Percentiles rank a stretch among this genome's conserved stretches.
These are phyloP conservation scores for Argyresthia goedartella DNA, from an alignment of 2,888 invertebrate genomes.

Conservation along the genomic window DNA sequence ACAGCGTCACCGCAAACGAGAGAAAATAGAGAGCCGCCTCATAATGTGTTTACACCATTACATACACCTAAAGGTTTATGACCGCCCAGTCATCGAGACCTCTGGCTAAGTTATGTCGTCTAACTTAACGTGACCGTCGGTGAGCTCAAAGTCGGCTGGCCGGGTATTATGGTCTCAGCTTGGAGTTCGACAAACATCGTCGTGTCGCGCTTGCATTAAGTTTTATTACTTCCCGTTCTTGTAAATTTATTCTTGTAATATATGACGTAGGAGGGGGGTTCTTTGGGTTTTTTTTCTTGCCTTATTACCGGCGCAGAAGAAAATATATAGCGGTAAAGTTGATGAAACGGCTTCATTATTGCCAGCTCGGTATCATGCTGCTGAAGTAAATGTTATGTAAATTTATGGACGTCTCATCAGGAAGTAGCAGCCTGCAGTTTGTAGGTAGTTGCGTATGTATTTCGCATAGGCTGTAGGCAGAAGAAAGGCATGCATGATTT, in stretches of 20 bases:
- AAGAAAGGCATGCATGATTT: too few species aligned
- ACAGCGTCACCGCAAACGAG: not conserved
- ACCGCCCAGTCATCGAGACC: slow-evolving; percentile 1
- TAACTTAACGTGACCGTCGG: not conserved
- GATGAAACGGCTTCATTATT: not conserved
- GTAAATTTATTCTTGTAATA: slow-evolving; percentile 55
- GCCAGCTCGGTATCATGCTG: too few species aligned
- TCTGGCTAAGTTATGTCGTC: not conserved
- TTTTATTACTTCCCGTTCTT: slow-evolving; percentile 60
- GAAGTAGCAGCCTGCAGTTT: too few species aligned
- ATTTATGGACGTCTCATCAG: too few species aligned
- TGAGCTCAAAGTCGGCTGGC: slow-evolving; percentile 29
- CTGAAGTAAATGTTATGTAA: too few species aligned
- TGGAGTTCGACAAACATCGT: slow-evolving; percentile 56
- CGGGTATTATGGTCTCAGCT: slow-evolving; percentile 30
- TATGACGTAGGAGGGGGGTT: slow-evolving; percentile 24
- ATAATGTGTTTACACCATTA: slow-evolving; percentile 62
- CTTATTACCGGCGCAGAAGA: slow-evolving; percentile 22
- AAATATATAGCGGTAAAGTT: slow-evolving; percentile 19
- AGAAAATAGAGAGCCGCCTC: slow-evolving; percentile 16
- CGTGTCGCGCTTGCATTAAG: slow-evolving; percentile 55
- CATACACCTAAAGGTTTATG: slow-evolving; percentile 28
- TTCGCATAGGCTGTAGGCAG: too few species aligned
- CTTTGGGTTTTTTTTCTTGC: slow-evolving; percentile 27
- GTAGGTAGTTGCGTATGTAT: too few species aligned